phyloP scores from a whole-genome alignment of 2,113 vertebrate species.

The Phylloscopus trochilus region DNA sequence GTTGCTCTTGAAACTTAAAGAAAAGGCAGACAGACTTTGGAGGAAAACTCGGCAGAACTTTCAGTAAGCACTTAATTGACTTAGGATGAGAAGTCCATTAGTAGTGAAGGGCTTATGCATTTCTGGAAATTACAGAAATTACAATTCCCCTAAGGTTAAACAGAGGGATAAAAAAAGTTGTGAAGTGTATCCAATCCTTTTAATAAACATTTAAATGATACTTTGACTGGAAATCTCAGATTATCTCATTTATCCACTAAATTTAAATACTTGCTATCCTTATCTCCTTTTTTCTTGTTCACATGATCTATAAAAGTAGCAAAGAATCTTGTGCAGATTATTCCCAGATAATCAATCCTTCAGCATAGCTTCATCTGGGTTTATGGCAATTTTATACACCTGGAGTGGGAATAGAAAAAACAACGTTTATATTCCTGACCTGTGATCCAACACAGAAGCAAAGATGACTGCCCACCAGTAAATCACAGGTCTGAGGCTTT shows the following conservation, averaged over 20 bases:
- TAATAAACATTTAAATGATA: background rate
- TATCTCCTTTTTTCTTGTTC: background rate
- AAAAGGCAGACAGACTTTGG: background rate
- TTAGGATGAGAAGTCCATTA: constrained; percentile 15
- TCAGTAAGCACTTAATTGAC: constrained; percentile 10
- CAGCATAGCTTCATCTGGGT: background rate
- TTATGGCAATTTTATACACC: background rate
- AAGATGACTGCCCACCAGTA: background rate
- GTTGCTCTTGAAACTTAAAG: background rate
- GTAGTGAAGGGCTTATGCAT: background rate
- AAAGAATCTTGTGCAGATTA: background rate
- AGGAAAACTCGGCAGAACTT: constrained; percentile 12
- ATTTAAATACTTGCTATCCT: background rate
- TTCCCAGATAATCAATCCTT: background rate
- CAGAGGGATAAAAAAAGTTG: background rate
- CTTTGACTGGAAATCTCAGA: background rate
- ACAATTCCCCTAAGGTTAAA: background rate
- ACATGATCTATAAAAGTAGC: background rate
- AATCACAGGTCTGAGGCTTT: background rate
- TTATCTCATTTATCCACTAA: background rate
- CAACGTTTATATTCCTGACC: background rate
- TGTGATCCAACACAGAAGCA: background rate
- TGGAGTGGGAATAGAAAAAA: background rate
- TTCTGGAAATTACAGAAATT: background rate
- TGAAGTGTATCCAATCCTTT: background rate